Evolutionary conservation across 2,797 vertebrate genomes (phyloP), one percentile per base, ranked within the genome.

Genomic region (Sebastes miniatus): DNA sequence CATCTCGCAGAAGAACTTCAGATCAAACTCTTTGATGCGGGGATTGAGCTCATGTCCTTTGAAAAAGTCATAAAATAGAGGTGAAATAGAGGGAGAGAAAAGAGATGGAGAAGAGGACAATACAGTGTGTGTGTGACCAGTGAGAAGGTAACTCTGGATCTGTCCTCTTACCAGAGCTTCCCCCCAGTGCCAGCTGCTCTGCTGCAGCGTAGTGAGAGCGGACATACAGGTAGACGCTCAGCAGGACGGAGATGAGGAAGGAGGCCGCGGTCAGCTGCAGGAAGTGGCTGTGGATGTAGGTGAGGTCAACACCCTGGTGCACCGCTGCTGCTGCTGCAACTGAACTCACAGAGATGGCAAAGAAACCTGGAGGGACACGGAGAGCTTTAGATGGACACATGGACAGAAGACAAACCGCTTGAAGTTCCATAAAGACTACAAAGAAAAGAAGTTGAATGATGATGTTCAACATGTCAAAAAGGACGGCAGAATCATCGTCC

Each of bases 1-100:
- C 93, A 99, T 94, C 79, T 98, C 98, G 91, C 96, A 98, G 90
- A 99, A 99, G 93, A 97, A 98, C 81, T 99, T 99, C 57, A 99
- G 95, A 83, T 99, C 98, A 87, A 99, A 98, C 87, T 65, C 91
- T 83, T 94, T 96, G 93, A 99, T 96, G 34, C 97, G 96, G 34
- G 98, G 98, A 79, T 99, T 99, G 85, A 99, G 94, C 84, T 99
- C 98, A 29, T 84, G 97, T 24, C 98, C 98, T 92, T 96, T 97
- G 86, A 98, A 98, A 87, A 99, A 99, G 84, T 98, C 97, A 88
- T 99, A 98, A 34, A n/a, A n/a, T n/a, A n/a, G n/a, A n/a, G 90
- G 4, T 75, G 61, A 77, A 54, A 72, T 24, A 59, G 22, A 34
- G 16, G 6, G 5, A 12, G 18, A 39, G 11, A 31, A 9, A n/a